A percentile compares a stretch with the other conserved stretches of the same genome.
phyloP scores from a whole-genome alignment of 2,797 vertebrate genomes.

The Mallotus villosus region DNA sequence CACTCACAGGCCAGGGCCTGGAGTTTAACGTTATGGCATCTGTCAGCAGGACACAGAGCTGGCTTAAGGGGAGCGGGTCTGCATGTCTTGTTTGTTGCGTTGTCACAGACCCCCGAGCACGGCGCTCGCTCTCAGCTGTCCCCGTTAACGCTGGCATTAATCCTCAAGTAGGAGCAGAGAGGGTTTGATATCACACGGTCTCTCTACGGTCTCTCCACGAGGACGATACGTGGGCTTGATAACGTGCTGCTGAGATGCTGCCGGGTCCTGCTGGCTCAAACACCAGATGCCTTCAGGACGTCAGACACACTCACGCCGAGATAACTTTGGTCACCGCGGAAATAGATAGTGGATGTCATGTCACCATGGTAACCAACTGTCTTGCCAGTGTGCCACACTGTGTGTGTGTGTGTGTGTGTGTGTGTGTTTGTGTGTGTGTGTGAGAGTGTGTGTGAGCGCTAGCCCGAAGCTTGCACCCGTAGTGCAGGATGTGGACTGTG shows the following conservation, averaged over 20 bases:
- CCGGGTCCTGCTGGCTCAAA: neutral
- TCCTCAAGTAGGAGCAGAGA: constrained; percentile 1
- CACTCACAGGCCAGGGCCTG: constrained; percentile 20
- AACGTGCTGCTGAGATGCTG: neutral
- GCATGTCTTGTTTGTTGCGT: constrained; percentile 41
- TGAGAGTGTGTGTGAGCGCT: neutral
- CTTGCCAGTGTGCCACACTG: neutral
- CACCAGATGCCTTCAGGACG: neutral
- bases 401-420: neutral
- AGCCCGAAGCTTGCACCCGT: neutral
- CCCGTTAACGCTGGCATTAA: constrained; percentile 21
- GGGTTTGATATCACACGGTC: neutral
- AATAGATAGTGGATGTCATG: neutral
- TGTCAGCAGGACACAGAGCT: constrained; percentile 51
- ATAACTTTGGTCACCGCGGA: too few species aligned
- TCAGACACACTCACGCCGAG: neutral
- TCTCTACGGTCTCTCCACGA: neutral
- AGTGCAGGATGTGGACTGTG: neutral
- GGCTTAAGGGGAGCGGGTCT: constrained; percentile 49
- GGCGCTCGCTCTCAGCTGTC: constrained; percentile 39
- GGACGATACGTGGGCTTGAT: neutral
- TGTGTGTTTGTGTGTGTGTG: neutral
- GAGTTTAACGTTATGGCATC: constrained; percentile 52
- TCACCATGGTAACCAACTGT: neutral
- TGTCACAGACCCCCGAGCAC: constrained; percentile 29